Evolutionary conservation across 2,797 vertebrate species (phyloP), one percentile per base, ranked within the genome.

Genomic region (Buceros bicornis): DNA sequence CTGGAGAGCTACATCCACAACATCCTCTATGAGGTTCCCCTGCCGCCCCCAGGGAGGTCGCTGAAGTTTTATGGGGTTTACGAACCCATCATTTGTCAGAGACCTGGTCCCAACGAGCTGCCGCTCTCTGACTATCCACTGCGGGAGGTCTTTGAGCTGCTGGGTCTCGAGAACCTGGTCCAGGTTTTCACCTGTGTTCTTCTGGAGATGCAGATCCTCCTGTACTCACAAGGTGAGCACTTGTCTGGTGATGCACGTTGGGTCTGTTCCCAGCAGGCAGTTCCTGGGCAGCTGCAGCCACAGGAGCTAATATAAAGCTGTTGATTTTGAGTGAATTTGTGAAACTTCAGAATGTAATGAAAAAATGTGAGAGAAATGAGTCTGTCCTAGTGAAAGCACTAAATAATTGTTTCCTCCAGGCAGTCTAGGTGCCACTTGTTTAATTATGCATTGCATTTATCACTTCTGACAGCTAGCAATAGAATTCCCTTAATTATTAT

Each of bases 1-100:
- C 97, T 99, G 73, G 99, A 99, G 96, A 99, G 99, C 98, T 99
- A 99, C 95, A 98, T 99, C 97, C 98, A 99, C 94, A 99, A 99
- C 85, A 98, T 99, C 93, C 98, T 99, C 69, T 99, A 99, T 0
- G 99, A 99, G 97, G 99, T 99, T 48, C 99, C 99, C 6, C 97
- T 99, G 76, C 99, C 99, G 0, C 99, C 99, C 2, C 99, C 99
- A 0, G 99, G 99, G 13, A 98, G 99, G 82, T 99, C 99, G 0
- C 97, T 99, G 77, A 99, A 99, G 95, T 99, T 99, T 93, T 99
- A 99, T 0, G 99, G 99, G 4, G 99, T 99, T 67, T 99, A 99
- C 2, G 99, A 99, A 79, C 99, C 99, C 47, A 98, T 99, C 35
- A 78, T 99, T 88, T 99, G 99, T 97, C 99, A 99, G 98, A 98